Evolutionary conservation across 2,113 vertebrate species (phyloP), one percentile per base, ranked within the genome.

Genomic region (Sitta europaea): DNA sequence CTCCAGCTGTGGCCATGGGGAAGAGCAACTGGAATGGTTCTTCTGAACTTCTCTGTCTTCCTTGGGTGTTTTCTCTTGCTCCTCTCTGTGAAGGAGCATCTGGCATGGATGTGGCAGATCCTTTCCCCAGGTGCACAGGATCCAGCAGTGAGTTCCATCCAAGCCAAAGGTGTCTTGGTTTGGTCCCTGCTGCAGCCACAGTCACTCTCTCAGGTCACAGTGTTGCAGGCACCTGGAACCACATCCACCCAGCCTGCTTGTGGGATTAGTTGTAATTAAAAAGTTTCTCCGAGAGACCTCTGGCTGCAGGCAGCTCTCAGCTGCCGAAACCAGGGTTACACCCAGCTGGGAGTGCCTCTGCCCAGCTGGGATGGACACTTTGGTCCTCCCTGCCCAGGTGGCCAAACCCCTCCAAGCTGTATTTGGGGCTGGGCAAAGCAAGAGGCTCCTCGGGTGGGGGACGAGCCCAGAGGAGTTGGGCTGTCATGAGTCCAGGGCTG

Each of bases 291-390:
- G 78, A 50, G 78, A 78, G 40, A 77, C 65, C 80, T 78, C 77
- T 36, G 80, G 81, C 90, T 90, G 85, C 59, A 75, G 70, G 27
- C 81, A 83, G 63, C 75, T 43, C 75, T 66, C 92, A 93, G 92
- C 91, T 96, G 88, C 83, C 3, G 51, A 93, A 94, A 91, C 92
- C 68, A 38, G 77, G 61, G 73, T 31, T 75, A 40, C 3, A 85
- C 70, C 77, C 95, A 93, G 87, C 87, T 96, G 90, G 4, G 22
- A 84, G 68, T 2, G 0, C 81, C 29, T 48, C 90, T 96, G 73
- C 94, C 95, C 81, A 75, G 90, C 90, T 8, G 24, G 68, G 87
- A 77, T 11, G 1, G 71, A 29, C 9, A 5, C 58, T 55, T 78
- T 47, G 48, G 33, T 55, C 48, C 73, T 92, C 55, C 73, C 16